These are phyloP conservation scores for Hypanus sabinus DNA, from an alignment of 2,113 vertebrate genomes.

Conservation along the genomic window DNA sequence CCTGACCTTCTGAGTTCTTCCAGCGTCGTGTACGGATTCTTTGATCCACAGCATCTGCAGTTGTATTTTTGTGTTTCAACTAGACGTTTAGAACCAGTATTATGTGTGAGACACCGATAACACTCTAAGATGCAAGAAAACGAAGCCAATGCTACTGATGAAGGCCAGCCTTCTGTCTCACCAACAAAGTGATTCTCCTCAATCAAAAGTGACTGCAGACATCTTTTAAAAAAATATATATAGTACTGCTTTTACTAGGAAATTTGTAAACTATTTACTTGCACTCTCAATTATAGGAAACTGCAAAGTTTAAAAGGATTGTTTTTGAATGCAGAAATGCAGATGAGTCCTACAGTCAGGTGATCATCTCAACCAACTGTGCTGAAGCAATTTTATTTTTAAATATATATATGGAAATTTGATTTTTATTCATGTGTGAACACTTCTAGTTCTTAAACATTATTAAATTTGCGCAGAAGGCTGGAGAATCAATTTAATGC, in stretches of 20 bases:
- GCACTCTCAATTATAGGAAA: neutral
- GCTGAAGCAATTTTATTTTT: neutral
- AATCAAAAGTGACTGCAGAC: neutral
- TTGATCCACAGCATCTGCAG: no score
- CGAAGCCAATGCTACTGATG: neutral
- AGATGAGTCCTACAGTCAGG: neutral
- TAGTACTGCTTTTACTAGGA: neutral
- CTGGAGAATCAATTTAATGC: neutral
- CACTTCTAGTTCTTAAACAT: neutral
- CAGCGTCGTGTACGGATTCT: no score
- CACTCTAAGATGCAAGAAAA: neutral
- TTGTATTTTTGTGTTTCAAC: no score
- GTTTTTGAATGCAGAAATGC: no score
- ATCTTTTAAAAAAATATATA: neutral
- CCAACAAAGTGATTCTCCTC: neutral
- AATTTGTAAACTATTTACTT: neutral
- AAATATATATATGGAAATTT: neutral
- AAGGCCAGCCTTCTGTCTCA: neutral
- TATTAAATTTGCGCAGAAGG: constrained; percentile 10
- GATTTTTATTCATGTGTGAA: neutral
- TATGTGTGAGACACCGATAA: neutral
- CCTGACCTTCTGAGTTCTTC: no score
- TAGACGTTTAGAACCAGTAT: no score
- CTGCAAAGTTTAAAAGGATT: neutral
- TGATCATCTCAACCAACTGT: neutral